Evolutionary conservation across 1,140 invertebrate genomes (phyloP), one percentile per base, ranked within the genome.

Genomic region (Rhysida immarginata): DNA sequence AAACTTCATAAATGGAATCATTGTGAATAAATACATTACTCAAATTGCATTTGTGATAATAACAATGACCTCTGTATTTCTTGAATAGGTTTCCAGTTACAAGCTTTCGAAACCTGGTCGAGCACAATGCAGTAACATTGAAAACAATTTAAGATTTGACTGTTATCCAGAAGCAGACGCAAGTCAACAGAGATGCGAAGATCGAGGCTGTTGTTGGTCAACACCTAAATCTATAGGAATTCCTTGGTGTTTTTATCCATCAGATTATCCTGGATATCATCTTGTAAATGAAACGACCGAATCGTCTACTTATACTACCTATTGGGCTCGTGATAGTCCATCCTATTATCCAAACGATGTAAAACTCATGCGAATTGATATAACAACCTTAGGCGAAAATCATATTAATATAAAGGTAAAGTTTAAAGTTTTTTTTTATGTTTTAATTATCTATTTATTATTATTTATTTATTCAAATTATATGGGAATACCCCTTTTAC

Each of bases 131-230:
- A n/a, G 29, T 26, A 35, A 35, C 26, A 43, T 57, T 35, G 26
- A 51, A 2, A 70, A 77, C 44, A 61, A 68, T 13, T 68, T 76
- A 58, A 74, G 78, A 57, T 85, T 89, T 63, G 87, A 92, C 70
- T 92, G 87, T 65, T 79, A 78, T 64, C 87, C 87, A 0, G 78
- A 83, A 62, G 75, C 35, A 20, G 54, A 24, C 2, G 78, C 79
- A 3, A 77, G 70, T 20, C 69, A 83, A 66, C 61, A 77, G 16
- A 65, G 62, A 1, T 92, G 88, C 66, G 67, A 69, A 45, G 64
- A 73, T 27, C 73, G 86, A 70, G 83, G 83, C 51, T 87, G 84
- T 63, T 82, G 81, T 64, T 87, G 83, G 83, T 66, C 70, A 53
- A 65, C 70, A 23, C 35, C 59, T 25, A 35, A 53, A 53, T 65